phyloP scores from a whole-genome alignment of 2,113 vertebrate species.

The Motacilla tschutschensis region DNA sequence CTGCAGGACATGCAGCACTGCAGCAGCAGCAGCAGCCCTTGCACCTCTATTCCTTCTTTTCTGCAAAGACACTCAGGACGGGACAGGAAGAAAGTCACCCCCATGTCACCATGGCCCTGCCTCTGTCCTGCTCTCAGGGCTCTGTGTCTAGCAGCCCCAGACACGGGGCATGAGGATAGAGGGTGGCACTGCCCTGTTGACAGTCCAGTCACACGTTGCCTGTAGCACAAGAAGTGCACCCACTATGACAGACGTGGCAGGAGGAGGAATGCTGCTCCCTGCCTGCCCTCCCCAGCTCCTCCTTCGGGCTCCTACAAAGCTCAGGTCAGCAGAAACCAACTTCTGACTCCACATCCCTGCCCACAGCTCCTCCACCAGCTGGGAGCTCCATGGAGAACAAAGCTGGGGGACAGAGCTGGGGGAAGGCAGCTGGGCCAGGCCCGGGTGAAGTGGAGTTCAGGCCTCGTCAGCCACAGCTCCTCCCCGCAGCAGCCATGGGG shows the following conservation, averaged over 20 bases:
- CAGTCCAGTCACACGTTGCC: fast-evolving
- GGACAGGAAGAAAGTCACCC: not conserved
- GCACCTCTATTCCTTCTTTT: not conserved
- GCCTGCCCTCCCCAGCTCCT: not conserved
- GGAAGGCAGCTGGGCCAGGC: constrained; percentile 48
- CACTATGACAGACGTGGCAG: not conserved
- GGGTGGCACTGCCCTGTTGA: not conserved
- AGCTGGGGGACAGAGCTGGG: not conserved
- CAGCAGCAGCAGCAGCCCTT: not conserved
- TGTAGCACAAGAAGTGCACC: not conserved
- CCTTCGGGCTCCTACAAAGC: not conserved
- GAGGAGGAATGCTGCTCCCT: not conserved
- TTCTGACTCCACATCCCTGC: not conserved
- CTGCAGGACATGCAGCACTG: not conserved
- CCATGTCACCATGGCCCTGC: not conserved
- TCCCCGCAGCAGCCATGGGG: constrained; percentile 51
- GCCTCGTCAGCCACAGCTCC: constrained; percentile 41
- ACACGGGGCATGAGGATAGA: not conserved
- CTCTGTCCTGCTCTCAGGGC: not conserved
- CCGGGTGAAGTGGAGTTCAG: constrained; percentile 59
- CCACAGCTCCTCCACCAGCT: not conserved
- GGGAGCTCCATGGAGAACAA: constrained; percentile 8
- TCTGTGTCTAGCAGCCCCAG: not conserved
- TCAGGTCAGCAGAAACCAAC: not conserved
- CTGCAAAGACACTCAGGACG: not conserved